Conservation (phyloP, 1,140 invertebrate genomes). For the Lethrus apterus region DNA sequence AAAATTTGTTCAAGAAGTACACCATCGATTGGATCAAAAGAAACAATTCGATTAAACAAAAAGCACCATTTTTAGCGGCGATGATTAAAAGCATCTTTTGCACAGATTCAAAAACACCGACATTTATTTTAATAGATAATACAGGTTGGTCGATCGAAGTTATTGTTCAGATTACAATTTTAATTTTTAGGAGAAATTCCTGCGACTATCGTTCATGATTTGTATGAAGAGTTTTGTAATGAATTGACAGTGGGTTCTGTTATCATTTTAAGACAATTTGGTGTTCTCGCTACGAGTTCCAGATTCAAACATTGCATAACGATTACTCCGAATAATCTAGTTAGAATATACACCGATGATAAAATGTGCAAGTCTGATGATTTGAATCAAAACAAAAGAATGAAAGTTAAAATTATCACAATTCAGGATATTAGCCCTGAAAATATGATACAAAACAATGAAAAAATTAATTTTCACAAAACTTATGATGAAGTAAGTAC, state of each 20-base stretch:
- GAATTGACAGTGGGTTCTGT: slow-evolving; percentile 10
- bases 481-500: background rate
- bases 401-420: background rate
- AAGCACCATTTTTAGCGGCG: slow-evolving; percentile 17
- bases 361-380: background rate
- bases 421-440: background rate
- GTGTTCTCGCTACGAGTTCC: slow-evolving; percentile 10
- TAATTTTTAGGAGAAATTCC: slow-evolving; percentile 8
- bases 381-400: background rate
- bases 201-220: slow-evolving; percentile 12
- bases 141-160: background rate
- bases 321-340: slow-evolving; percentile 15
- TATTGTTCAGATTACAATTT: background rate
- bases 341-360: slow-evolving; percentile 9
- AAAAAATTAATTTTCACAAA: background rate
- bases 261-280: slow-evolving; percentile 14
- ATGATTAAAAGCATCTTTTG: slow-evolving; percentile 13
- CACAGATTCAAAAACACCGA: slow-evolving; percentile 5
- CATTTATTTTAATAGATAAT: slow-evolving; percentile 5
- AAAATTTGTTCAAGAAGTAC: slow-evolving; percentile 2
- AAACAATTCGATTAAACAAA: slow-evolving; percentile 12
- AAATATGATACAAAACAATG: background rate
- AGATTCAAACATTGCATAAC: slow-evolving; percentile 11
- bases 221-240: slow-evolving; percentile 7
- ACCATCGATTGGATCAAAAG: slow-evolving; percentile 15